phyloP scores from a whole-genome alignment of 2,113 vertebrate genomes.

The Callospermophilus lateralis region DNA sequence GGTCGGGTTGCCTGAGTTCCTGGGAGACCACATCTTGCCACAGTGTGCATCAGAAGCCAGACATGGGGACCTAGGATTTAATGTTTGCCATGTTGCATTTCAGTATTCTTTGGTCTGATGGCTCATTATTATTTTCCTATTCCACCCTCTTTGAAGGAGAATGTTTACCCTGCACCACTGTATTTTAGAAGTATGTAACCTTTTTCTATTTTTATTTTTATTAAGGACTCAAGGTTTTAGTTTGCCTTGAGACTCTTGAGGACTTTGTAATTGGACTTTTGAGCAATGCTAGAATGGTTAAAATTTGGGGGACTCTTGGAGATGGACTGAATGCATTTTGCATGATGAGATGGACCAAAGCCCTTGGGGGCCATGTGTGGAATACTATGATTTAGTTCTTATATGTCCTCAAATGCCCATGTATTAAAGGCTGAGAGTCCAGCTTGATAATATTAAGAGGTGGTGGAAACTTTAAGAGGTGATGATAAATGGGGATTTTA shows the following conservation, averaged over 20 bases:
- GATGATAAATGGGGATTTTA: too few species aligned
- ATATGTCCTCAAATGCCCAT: not conserved
- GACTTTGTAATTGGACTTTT: not conserved
- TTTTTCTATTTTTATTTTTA: not conserved
- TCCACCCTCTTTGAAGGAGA: not conserved
- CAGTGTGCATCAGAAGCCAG: not conserved
- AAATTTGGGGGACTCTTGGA: not conserved
- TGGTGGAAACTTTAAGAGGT: not conserved
- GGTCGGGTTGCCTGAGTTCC: not conserved
- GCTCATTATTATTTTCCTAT: not conserved
- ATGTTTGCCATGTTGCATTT: not conserved
- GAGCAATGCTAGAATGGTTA: not conserved
- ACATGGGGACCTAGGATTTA: not conserved
- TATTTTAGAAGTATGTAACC: not conserved
- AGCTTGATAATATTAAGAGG: too few species aligned
- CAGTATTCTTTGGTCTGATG: not conserved
- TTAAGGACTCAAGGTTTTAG: not conserved
- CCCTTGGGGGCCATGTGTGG: not conserved
- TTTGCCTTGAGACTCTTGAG: not conserved
- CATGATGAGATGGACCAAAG: not conserved
- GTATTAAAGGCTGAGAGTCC: not conserved
- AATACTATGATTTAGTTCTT: not conserved
- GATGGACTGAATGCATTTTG: not conserved
- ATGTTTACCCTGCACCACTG: not conserved
- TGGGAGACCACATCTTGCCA: too few species aligned